A percentile compares a stretch with the other conserved stretches of the same genome.
phyloP scores from a whole-genome alignment of 2,888 invertebrate genomes.

The Hymenopus coronatus region DNA sequence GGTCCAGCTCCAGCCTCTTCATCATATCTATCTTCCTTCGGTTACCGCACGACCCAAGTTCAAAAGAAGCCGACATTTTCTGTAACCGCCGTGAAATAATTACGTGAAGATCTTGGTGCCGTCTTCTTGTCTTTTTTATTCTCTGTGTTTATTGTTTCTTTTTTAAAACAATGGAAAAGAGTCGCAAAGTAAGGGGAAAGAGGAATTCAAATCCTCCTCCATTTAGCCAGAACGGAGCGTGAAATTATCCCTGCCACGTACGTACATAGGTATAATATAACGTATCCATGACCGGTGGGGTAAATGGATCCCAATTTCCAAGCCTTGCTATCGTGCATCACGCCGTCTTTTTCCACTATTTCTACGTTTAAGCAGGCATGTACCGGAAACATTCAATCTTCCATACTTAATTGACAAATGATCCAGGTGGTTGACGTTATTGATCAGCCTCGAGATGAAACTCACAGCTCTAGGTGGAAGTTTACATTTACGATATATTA shows the following conservation, averaged over 20 bases:
- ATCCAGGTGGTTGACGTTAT: too few species aligned
- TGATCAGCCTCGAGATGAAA: too few species aligned
- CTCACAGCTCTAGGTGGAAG: too few species aligned
- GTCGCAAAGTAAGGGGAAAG: slow-evolving; percentile 9
- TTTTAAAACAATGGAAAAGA: background rate
- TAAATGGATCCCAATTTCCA: background rate
- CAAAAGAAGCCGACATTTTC: slow-evolving; percentile 25
- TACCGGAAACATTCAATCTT: background rate
- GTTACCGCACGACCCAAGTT: background rate
- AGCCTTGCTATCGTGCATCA: background rate
- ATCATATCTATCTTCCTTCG: background rate
- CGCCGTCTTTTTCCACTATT: background rate
- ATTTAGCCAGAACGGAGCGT: slow-evolving; percentile 28
- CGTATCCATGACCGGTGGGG: background rate
- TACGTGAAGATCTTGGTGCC: slow-evolving; percentile 16
- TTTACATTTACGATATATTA: too few species aligned
- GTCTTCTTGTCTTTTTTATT: background rate
- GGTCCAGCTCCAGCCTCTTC: background rate
- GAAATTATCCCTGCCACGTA: slow-evolving; percentile 22
- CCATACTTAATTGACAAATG: background rate
- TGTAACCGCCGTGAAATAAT: slow-evolving; percentile 26
- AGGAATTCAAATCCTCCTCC: slow-evolving; percentile 5
- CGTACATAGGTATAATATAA: background rate
- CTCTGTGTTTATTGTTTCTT: background rate
- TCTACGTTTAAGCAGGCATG: background rate